phyloP scores from a whole-genome alignment of 2,888 invertebrate species.

The Tholera decimalis region DNA sequence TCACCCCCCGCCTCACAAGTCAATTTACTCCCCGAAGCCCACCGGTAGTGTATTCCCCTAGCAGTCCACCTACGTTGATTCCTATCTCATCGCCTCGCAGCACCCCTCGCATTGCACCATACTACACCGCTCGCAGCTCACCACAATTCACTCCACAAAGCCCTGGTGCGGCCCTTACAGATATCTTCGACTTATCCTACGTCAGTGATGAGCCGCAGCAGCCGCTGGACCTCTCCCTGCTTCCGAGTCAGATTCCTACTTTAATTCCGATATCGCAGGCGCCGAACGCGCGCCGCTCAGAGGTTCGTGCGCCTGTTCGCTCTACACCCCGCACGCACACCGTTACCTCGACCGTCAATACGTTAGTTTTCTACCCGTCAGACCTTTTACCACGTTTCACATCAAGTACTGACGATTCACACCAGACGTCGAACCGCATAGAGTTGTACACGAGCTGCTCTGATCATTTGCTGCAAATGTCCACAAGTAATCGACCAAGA shows the following conservation, averaged over 20 bases:
- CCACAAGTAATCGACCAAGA: not conserved
- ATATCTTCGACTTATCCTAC: no score
- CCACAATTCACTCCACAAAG: not conserved
- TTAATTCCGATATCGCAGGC: not conserved
- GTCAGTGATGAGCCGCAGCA: not conserved
- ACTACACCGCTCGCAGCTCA: not conserved
- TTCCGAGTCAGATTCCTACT: not conserved
- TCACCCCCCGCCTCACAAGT: not conserved
- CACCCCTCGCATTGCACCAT: not conserved
- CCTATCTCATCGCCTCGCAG: not conserved
- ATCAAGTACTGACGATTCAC: not conserved
- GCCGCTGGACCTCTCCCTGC: not conserved
- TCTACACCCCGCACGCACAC: constrained; percentile 5
- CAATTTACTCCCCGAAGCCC: not conserved
- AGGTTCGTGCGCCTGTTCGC: no score
- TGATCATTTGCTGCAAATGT: not conserved
- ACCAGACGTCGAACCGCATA: not conserved
- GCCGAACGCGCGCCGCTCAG: no score
- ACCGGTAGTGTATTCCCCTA: no score
- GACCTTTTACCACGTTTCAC: rapidly evolving
- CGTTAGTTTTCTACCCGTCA: rapidly evolving
- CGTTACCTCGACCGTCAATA: not conserved
- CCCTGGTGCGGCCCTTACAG: no score
- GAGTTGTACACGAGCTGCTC: not conserved
- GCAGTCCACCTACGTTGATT: not conserved